phyloP scores from a whole-genome alignment of 2,113 vertebrate species.

The Macroglossus sobrinus region DNA sequence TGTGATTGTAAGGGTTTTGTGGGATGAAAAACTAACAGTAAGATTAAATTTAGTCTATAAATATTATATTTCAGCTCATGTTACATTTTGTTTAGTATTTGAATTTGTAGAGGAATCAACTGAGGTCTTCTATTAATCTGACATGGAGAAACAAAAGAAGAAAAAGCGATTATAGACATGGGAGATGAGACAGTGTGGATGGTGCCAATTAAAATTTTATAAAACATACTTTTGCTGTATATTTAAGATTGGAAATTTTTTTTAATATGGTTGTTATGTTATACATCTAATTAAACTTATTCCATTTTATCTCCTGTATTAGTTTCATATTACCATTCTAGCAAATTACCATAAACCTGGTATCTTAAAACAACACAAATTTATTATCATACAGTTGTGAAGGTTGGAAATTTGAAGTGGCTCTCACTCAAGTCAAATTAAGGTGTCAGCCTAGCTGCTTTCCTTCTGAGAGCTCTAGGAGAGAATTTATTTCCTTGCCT shows the following conservation, averaged over 20 bases:
- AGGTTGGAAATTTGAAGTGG: not conserved
- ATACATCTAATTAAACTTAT: not conserved
- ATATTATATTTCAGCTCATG: not conserved
- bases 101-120: not conserved
- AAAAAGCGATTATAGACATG: not conserved
- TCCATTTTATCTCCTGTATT: not conserved
- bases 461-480: not conserved
- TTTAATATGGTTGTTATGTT: not conserved
- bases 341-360: not conserved
- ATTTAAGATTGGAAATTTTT: not conserved
- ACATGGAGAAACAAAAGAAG: not conserved
- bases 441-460: not conserved
- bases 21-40: not conserved
- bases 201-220: constrained; percentile 11
- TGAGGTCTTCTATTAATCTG: not conserved
- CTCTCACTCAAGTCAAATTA: not conserved
- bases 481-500: not conserved
- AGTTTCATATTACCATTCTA: not conserved
- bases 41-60: not conserved
- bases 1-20: not conserved
- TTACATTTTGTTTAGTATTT: not conserved
- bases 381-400: not conserved
- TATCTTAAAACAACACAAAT: not conserved
- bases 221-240: not conserved
- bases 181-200: not conserved